These are phyloP conservation scores for Chromoteleia sp. DNA, from an alignment of 2,888 invertebrate genomes.

Conservation along the genomic window DNA sequence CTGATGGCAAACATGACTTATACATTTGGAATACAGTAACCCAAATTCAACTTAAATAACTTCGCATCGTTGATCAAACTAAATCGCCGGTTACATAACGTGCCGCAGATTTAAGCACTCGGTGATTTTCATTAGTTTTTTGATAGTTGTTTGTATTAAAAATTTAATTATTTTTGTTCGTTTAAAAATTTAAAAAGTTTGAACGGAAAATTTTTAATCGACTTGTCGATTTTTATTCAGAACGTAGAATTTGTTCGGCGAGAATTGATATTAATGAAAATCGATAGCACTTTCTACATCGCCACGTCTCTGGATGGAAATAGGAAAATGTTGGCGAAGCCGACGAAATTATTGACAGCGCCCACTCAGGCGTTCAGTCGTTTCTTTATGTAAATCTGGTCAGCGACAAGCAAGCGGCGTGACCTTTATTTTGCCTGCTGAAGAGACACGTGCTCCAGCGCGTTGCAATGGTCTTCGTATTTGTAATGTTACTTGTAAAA, in stretches of 20 bases:
- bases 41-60: conserved; percentile 54
- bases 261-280: background rate
- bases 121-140: background rate
- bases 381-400: conserved; percentile 27
- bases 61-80: conserved; percentile 19
- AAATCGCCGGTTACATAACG: conserved; percentile 26
- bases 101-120: background rate
- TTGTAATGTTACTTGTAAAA: conserved; percentile 13
- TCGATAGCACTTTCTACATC: background rate
- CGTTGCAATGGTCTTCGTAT: conserved; percentile 10
- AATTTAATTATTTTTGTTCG: background rate
- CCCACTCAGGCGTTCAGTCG: background rate
- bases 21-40: conserved; percentile 49
- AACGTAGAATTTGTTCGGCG: too few species aligned
- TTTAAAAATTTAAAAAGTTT: too few species aligned
- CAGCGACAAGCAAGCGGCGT: conserved; percentile 7
- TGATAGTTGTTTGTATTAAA: background rate
- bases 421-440: conserved; percentile 37
- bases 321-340: conserved; percentile 9
- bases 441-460: conserved; percentile 22
- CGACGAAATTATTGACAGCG: conserved; percentile 9
- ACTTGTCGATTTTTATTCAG: too few species aligned
- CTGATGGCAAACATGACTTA: conserved; percentile 60
- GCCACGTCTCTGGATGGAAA: background rate
- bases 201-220: too few species aligned